Evolutionary conservation across 2,797 vertebrate genomes (phyloP).

Genomic region (Macroramphosus scolopax): DNA sequence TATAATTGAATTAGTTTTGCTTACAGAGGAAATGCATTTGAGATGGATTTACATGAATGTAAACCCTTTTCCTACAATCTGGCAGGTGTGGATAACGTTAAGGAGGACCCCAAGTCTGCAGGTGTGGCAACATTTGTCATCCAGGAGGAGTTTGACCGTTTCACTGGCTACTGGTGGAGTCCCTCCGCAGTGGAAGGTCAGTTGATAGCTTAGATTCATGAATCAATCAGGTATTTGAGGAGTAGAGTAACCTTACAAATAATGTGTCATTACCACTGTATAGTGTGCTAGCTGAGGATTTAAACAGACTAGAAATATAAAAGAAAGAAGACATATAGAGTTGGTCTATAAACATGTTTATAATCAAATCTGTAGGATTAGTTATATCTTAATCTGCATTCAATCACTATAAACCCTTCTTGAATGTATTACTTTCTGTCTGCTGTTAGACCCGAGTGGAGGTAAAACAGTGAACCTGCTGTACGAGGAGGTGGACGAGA

Average conservation of each 20-base stretch:
- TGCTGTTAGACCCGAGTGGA: slow-evolving; percentile 79
- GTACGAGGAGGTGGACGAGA: slow-evolving; percentile 97
- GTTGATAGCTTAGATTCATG: too few species aligned
- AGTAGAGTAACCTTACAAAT: too few species aligned
- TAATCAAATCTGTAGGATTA: too few species aligned
- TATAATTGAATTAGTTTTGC: too few species aligned
- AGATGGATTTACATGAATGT: not conserved
- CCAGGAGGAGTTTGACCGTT: slow-evolving; percentile 98
- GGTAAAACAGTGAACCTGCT: slow-evolving; percentile 86
- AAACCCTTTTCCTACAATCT: not conserved
- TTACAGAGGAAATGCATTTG: too few species aligned
- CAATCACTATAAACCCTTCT: not conserved
- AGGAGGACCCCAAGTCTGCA: slow-evolving; percentile 93
- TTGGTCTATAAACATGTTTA: too few species aligned
- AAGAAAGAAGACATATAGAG: too few species aligned
- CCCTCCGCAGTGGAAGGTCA: slow-evolving; percentile 87
- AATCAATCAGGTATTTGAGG: too few species aligned
- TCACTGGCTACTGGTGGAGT: slow-evolving; percentile 98
- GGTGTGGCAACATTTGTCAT: slow-evolving; percentile 98
- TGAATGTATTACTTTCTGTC: not conserved
- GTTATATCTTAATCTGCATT: too few species aligned
- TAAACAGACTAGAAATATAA: too few species aligned
- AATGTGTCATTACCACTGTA: too few species aligned
- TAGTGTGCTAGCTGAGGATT: too few species aligned
- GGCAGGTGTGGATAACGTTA: slow-evolving; percentile 88